Percentiles rank a stretch among this genome's conserved stretches.
Conservation (phyloP, 2,113 vertebrate species). For the Anolis sagrei region DNA sequence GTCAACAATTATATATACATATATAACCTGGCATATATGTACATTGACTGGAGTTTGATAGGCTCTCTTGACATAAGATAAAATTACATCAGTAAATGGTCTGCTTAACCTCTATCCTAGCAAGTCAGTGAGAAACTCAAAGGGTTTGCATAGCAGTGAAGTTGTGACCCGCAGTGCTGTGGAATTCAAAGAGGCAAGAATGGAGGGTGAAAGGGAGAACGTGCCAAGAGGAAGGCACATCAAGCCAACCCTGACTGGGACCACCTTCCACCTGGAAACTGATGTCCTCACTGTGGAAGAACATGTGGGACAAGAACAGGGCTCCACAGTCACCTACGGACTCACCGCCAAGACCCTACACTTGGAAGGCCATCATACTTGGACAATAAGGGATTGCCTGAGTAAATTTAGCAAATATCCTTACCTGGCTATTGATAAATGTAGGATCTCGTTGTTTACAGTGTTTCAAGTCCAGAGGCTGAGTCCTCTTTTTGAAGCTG, state of each 20-base stretch:
- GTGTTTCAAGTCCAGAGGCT: conserved; percentile 56
- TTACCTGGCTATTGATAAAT: conserved; percentile 3
- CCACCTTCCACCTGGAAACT: too few species aligned
- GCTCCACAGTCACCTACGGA: too few species aligned
- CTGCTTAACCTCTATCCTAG: background rate
- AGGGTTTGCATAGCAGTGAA: background rate
- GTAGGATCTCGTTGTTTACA: background rate
- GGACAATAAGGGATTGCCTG: too few species aligned
- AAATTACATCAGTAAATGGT: conserved; percentile 5
- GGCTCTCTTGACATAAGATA: background rate
- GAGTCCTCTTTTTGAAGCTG: background rate
- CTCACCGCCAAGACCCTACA: too few species aligned
- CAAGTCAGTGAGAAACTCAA: background rate
- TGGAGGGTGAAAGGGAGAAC: too few species aligned
- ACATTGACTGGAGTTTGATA: background rate
- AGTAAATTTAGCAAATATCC: background rate
- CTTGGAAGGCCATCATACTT: too few species aligned
- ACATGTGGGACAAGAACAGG: too few species aligned
- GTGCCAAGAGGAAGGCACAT: too few species aligned
- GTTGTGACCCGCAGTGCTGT: too few species aligned
- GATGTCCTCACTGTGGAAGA: too few species aligned
- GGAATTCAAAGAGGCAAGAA: too few species aligned
- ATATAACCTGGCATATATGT: background rate
- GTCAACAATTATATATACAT: background rate
- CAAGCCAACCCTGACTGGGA: too few species aligned